Evolutionary conservation across 2,888 invertebrate genomes (phyloP), one percentile per base, ranked within the genome.

Genomic region (Tolmerus cingulatus): DNA sequence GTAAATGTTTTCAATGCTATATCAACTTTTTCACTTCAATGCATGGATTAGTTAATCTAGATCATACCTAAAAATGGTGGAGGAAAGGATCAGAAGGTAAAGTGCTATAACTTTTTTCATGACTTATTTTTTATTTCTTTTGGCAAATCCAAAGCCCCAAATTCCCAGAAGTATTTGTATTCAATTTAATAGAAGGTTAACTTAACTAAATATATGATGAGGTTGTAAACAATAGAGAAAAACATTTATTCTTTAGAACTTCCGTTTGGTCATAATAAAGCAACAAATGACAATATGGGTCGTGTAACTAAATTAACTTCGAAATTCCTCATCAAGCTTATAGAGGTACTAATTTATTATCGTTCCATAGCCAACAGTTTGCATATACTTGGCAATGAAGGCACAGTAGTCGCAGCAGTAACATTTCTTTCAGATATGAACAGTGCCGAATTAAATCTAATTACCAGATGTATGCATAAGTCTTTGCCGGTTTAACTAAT

Each of bases 381-480:
- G 43, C 81, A 81, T 51, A 51, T 55, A 51, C 51, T 81, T 30
- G 51, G 14, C 55, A 51, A 51, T 81, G 46, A n/a, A 37, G 76
- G 27, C 37, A 16, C 8, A 76, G 74, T 23, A 74, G 19, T 30
- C 12, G 12, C 27, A 8, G 27, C 7, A 40, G 19, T 5, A 19
- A 77, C 2, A 37, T 12, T 46, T 12, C 74, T 51, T 55, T 7
- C 14, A 23, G 30, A 8, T 46, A 46, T 81, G 81, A 81, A 81
- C 43, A 23, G 81, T 51, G 81, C 51, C 30, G 88, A 88, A 88
- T 88, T 88, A 89, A 88, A 89, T 89, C 89, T 89, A 89, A 89
- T 89, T n/a, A n/a, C n/a, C n/a, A n/a, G n/a, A n/a, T n/a, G n/a
- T n/a, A n/a, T n/a, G n/a, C n/a, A n/a, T n/a, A n/a, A n/a, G n/a